Evolutionary conservation across 2,113 vertebrate genomes (phyloP), one percentile per base, ranked within the genome.

Genomic region (Harpagus bidentatus): DNA sequence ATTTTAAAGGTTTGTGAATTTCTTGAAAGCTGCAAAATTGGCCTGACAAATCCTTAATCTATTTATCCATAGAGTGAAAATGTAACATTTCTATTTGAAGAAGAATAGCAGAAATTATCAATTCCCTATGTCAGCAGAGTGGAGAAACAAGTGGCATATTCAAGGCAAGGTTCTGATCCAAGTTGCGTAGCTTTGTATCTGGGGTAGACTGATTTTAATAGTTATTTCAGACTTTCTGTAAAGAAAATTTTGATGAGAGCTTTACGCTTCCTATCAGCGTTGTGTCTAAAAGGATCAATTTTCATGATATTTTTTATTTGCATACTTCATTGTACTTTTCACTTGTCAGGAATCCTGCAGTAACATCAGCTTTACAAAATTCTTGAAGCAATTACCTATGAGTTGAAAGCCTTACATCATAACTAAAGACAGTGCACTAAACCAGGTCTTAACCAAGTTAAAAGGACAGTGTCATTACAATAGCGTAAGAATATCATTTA

Each of bases 1-100:
- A 95, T 94, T 93, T 92, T 94, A 89, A 94, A 92, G 82, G 61
- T 95, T 94, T 88, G 79, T 58, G 58, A 91, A 73, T 93, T 94
- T 97, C 65, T 92, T 94, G 76, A 93, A 93, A 94, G 59, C 79
- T 87, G 45, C 38, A 96, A 88, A 96, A 93, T 67, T 94, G 48
- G 45, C 43, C 76, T 96, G 84, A 96, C 58, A 96, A 94, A 88
- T 93, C 65, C 82, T 89, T 88, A 86, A 87, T 76, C 88, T 53
- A 74, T 95, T 96, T 95, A 90, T 63, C 80, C 87, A 74, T 13
- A 86, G 29, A 82, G 45, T 43, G 28, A 93, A 95, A 96, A 95
- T 81, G 80, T 43, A 96, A 93, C 53, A 77, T 77, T 92, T 86
- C 47, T 96, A n/a, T 50, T 43, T 90, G 73, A 67, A 82, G 90